Percentiles rank a stretch among this genome's conserved stretches.
phyloP scores from a whole-genome alignment of 92 coral and sea anemone species.

The Phenganax marumi region DNA sequence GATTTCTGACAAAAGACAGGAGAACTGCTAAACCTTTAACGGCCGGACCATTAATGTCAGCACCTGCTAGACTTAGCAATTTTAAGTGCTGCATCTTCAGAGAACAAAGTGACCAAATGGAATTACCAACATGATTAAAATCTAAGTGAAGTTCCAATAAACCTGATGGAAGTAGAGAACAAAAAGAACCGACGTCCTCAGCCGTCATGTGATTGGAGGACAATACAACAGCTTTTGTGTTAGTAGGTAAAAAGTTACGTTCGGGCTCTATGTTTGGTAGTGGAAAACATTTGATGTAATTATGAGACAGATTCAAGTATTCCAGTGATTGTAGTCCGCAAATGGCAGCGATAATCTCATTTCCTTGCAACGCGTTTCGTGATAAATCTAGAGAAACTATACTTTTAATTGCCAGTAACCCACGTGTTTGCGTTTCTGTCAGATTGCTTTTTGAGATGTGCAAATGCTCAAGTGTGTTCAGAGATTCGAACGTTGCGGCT shows the following conservation, averaged over 20 bases:
- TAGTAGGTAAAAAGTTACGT: neutral
- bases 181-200: too few species aligned
- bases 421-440: neutral
- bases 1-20: neutral
- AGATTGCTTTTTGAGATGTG: neutral
- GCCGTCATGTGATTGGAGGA: too few species aligned
- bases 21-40: neutral
- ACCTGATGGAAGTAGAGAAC: too few species aligned
- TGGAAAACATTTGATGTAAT: neutral
- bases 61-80: slow-evolving; percentile 1
- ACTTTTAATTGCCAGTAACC: neutral
- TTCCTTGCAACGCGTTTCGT: slow-evolving; percentile 8
- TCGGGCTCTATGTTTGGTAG: neutral
- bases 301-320: neutral
- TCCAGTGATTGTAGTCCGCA: slow-evolving; percentile 20
- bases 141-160: too few species aligned
- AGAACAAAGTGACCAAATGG: neutral
- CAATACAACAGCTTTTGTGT: too few species aligned
- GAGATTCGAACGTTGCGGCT: neutral
- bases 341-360: neutral
- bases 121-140: neutral
- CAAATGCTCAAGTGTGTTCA: neutral
- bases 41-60: neutral
- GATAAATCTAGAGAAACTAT: slow-evolving; percentile 1
- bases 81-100: neutral